phyloP scores from a whole-genome alignment of 2,797 vertebrate genomes.

The Ptychadena robeensis region DNA sequence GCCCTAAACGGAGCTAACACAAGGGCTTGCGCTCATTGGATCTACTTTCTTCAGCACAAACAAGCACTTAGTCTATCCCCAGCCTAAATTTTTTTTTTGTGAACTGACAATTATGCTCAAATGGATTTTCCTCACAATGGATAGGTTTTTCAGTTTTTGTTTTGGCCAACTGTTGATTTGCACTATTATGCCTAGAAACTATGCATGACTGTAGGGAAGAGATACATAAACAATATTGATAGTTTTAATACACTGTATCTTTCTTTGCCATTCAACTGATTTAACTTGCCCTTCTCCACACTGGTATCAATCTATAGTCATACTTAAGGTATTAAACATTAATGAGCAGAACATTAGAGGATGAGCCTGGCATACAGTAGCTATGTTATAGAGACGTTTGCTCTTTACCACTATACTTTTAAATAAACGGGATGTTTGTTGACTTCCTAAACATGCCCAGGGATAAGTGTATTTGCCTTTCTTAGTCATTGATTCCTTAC shows the following conservation, averaged over 20 bases:
- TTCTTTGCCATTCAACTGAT: neutral
- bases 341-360: neutral
- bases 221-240: constrained; percentile 1
- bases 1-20: no score
- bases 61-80: no score
- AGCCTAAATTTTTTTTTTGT: no score
- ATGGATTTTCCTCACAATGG: no score
- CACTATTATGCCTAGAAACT: constrained; percentile 19
- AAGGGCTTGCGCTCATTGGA: no score
- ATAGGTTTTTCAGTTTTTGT: no score
- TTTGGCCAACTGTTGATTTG: no score
- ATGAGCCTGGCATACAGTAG: neutral
- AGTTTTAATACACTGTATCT: constrained; percentile 7
- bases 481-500: constrained; percentile 18
- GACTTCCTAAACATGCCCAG: neutral
- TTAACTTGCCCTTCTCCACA: neutral
- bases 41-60: no score
- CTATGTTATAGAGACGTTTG: neutral
- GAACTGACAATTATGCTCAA: no score
- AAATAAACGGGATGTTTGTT: neutral
- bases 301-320: constrained; percentile 6
- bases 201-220: constrained; percentile 11
- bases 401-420: neutral
- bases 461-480: neutral
- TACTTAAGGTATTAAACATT: constrained; percentile 6